These are phyloP conservation scores for Ferrisia virgata DNA, from an alignment of 2,888 invertebrate genomes.

Conservation along the genomic window DNA sequence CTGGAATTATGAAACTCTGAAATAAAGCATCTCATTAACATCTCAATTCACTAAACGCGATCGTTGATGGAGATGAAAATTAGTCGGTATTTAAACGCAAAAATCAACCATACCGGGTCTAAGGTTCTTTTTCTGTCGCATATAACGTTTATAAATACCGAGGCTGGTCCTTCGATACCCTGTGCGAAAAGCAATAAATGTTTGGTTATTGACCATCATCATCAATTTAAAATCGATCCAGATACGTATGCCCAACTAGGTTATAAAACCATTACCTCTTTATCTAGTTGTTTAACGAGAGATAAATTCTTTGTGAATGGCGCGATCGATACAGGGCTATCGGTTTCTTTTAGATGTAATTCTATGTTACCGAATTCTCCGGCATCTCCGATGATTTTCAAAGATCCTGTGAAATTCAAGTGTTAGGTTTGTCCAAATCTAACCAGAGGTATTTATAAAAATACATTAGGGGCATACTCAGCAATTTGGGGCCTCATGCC, in stretches of 20 bases:
- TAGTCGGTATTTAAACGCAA: not conserved
- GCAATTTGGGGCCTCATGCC: no score
- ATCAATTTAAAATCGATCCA: not conserved
- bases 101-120: conserved; percentile 62
- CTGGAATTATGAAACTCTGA: conserved; percentile 74
- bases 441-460: no score
- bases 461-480: no score
- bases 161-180: conserved; percentile 76
- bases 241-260: not conserved
- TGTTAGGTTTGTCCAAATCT: no score
- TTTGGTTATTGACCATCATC: not conserved
- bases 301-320: conserved; percentile 77
- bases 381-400: conserved; percentile 80
- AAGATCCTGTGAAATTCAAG: conserved; percentile 56
- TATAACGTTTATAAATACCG: conserved; percentile 80
- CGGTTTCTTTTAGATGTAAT: conserved; percentile 72
- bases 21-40: conserved; percentile 50
- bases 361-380: conserved; percentile 71
- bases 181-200: conserved; percentile 48
- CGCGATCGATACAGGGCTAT: conserved; percentile 74
- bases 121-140: conserved; percentile 75
- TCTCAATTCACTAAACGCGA: not conserved
- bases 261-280: conserved; percentile 57
- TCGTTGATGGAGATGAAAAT: not conserved
- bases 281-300: conserved; percentile 73